A percentile compares a stretch with the other conserved stretches of the same genome.
Conservation (phyloP, 2,113 vertebrate species). For the Cephalopterus ornatus region DNA sequence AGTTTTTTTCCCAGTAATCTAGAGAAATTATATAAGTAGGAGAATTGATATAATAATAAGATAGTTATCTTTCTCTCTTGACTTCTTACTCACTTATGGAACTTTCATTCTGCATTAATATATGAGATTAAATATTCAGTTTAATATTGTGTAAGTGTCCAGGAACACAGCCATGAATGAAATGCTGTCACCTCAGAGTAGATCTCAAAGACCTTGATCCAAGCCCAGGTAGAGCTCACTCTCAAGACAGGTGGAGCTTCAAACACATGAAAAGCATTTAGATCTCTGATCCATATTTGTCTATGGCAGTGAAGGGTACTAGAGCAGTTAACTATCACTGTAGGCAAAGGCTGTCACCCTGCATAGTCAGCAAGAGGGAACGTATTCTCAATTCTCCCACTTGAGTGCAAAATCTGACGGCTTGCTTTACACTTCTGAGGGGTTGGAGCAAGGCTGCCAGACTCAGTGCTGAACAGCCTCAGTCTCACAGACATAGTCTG, state of each 20-base stretch:
- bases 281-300: neutral
- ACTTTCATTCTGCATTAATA: neutral
- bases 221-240: neutral
- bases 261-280: neutral
- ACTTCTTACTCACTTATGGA: neutral
- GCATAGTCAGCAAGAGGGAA: neutral
- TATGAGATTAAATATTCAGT: neutral
- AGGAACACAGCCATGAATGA: neutral
- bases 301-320: neutral
- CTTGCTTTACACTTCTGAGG: constrained; percentile 9
- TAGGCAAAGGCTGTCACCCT: neutral
- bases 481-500: neutral
- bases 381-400: neutral
- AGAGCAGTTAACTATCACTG: neutral
- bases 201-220: neutral
- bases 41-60: neutral
- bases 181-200: accelerated
- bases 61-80: neutral
- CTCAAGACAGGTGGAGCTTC: neutral
- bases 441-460: constrained; percentile 1
- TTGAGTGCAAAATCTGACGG: neutral
- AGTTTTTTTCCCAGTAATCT: neutral
- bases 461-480: neutral
- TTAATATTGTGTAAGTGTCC: neutral
- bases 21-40: neutral